Evolutionary conservation across 2,113 vertebrate genomes (phyloP), one percentile per base, ranked within the genome.

Genomic region (Neogale vison): DNA sequence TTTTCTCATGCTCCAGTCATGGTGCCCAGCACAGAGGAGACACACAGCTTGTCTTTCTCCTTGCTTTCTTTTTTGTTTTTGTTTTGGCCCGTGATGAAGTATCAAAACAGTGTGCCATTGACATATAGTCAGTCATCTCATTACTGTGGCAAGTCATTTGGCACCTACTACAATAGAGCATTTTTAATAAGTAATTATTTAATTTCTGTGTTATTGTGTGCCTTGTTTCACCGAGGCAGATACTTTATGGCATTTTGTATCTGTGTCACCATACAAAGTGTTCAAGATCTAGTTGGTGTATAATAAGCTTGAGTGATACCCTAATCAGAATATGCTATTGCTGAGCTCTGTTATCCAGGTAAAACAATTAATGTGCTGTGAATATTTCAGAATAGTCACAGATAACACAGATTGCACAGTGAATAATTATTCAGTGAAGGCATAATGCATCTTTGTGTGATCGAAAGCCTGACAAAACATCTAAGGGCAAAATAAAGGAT

Each of bases 341-440:
- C 50, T 84, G 71, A 95, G 69, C 42, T 92, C 87, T 93, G 61
- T 95, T 95, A 95, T 61, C 79, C 69, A 87, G 89, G 92, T 92
- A 74, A 55, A 90, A 92, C 92, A 93, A 97, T 97, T 76, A 93
- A 84, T 47, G 57, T 34, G 83, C 71, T 63, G 88, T 88, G 94
- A 96, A 77, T 96, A 96, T 95, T 97, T 93, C 93, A 96, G 86
- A 91, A 61, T 79, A 83, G 91, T 57, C 72, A 77, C 29, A 82
- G 87, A 90, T 36, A 95, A 61, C 87, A 95, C 52, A 94, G 94
- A 96, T 92, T 92, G n/a, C 86, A 50, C 1, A 29, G 45, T 96
- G 96, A 97, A 79, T 98, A 95, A 98, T 96, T 95, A 79, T 57
- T 21, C 47, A 26, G 61, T 47, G 29, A 88, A 83, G 94, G 77